Evolutionary conservation across 2,113 vertebrate genomes (phyloP), one percentile per base, ranked within the genome.

Genomic region (Cervus canadensis): DNA sequence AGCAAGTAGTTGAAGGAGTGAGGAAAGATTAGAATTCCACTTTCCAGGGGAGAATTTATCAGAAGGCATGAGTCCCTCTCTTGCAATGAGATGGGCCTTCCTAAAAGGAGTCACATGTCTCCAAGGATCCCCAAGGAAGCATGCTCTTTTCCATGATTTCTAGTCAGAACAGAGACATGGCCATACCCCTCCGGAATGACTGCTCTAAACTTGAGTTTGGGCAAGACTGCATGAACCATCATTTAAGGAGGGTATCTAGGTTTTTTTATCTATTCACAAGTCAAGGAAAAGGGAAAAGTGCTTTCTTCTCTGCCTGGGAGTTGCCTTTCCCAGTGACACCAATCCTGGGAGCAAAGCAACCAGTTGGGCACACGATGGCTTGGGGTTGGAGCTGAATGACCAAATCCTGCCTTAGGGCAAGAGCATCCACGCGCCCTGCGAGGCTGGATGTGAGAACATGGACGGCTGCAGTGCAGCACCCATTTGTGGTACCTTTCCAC

Each of bases 1-100:
- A 45, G 21, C 50, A 52, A 43, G 87, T 30, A 95, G 48, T 9
- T 64, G 45, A 71, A 92, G 28, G 45, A 74, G 13, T 45, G 33
- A 71, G 67, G 26, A 43, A 2, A 45, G 52, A 74, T 78, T 26
- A 64, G 60, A 67, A 86, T 90, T 79, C 85, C 3, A 1, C 30
- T 83, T 85, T 84, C 60, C 54, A 50, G 60, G n/a, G 84, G 2
- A 84, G 16, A 93, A 87, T 87, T 48, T 64, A 93, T 85, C 71
- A 81, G 62, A 16, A 2, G 23, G 59, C n/a, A 26, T 3, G 21
- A 74, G 14, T 52, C 30, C 76, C 33, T 60, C n/a, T 67, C 21
- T 12, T 90, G 28, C 45, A 83, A 79, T 6, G 8, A 91, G 28
- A 92, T 78, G 36, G 2, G 50, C 9, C 71, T 59, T 67, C 52